Percentiles rank a stretch among this genome's conserved stretches.
Evolutionary conservation across 2,797 vertebrate genomes (phyloP).

Genomic region (Gallinago stenura): DNA sequence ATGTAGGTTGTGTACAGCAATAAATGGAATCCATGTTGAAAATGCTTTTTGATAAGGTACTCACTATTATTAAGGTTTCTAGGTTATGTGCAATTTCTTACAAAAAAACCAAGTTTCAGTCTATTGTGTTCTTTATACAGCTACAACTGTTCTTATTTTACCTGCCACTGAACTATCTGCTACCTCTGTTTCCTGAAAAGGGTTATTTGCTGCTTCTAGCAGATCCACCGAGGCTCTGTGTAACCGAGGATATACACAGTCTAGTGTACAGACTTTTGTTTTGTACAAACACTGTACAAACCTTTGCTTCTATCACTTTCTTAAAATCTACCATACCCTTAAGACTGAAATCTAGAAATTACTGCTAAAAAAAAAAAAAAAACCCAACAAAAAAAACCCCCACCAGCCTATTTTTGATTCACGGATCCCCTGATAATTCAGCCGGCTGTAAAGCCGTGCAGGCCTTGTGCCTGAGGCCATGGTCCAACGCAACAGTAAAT

Average conservation of each 20-base stretch:
- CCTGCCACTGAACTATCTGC: neutral
- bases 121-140: constrained; percentile 26
- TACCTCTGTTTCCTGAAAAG: constrained; percentile 14
- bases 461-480: neutral
- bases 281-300: neutral
- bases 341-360: constrained; percentile 28
- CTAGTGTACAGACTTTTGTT: neutral
- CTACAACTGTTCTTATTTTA: constrained; percentile 32
- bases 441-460: neutral
- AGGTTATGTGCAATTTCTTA: neutral
- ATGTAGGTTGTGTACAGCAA: neutral
- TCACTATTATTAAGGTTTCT: neutral
- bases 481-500: neutral
- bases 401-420: neutral
- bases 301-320: constrained; percentile 1
- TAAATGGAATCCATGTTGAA: neutral
- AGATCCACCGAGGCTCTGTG: neutral
- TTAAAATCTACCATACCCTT: neutral
- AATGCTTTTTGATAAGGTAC: neutral
- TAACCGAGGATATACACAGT: neutral
- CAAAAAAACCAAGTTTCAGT: neutral
- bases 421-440: constrained; percentile 14
- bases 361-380: neutral
- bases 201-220: constrained; percentile 51
- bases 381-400: no score